These are phyloP conservation scores for Dioctria rufipes DNA, from an alignment of 2,888 invertebrate species.

Conservation along the genomic window DNA sequence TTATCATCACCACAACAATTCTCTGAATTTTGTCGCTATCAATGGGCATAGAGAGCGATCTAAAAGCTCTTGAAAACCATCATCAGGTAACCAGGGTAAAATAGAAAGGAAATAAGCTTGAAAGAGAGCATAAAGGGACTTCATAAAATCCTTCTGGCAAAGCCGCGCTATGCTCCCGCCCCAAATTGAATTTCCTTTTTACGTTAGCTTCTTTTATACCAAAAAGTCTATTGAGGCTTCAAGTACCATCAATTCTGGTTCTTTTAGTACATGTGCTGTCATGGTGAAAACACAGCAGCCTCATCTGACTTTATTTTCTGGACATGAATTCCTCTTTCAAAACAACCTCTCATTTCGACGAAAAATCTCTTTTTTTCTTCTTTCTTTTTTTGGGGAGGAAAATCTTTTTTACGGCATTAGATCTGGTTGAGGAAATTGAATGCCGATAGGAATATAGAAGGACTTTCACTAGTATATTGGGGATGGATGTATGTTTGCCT, in stretches of 20 bases:
- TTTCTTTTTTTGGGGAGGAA: background rate
- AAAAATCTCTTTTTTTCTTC: background rate
- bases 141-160: background rate
- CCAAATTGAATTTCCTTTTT: constrained; percentile 19
- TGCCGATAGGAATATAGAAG: constrained; percentile 4
- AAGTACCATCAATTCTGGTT: constrained; percentile 15
- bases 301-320: constrained; percentile 18
- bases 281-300: background rate
- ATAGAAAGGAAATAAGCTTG: background rate
- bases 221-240: constrained; percentile 3
- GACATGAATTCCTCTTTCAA: constrained; percentile 4
- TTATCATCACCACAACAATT: too few relatives aligned
- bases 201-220: constrained; percentile 9
- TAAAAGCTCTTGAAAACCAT: too few relatives aligned
- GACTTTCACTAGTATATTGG: background rate
- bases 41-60: too few relatives aligned
- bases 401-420: constrained; percentile 6
- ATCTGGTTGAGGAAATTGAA: constrained; percentile 20
- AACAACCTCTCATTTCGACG: background rate
- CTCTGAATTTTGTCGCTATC: too few relatives aligned
- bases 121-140: background rate
- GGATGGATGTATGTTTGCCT: background rate
- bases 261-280: background rate
- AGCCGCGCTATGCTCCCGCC: background rate
- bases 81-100: background rate